Evolutionary conservation across 2,888 invertebrate genomes (phyloP).

Genomic region (Pteria penguin): DNA sequence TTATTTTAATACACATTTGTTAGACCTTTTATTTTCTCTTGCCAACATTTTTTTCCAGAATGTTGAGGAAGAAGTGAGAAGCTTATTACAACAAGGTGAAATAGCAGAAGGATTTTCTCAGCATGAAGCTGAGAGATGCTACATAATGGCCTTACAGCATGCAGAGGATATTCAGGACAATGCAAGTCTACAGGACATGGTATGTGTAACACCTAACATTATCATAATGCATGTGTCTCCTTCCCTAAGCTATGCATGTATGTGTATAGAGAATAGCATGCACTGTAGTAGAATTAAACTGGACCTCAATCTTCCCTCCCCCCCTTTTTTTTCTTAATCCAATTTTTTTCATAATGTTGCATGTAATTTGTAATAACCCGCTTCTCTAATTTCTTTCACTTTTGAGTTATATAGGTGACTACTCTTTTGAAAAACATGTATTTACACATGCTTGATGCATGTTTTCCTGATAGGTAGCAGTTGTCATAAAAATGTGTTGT

Average conservation of each 20-base stretch:
- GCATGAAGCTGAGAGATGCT: constrained; percentile 53
- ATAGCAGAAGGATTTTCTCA: constrained; percentile 56
- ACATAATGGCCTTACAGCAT: constrained; percentile 42
- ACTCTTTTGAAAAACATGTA: too few relatives aligned
- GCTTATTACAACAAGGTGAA: constrained; percentile 45
- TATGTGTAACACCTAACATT: background rate
- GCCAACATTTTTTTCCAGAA: too few relatives aligned
- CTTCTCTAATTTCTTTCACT: too few relatives aligned
- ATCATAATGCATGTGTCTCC: background rate
- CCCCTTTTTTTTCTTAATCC: too few relatives aligned
- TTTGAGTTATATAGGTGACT: too few relatives aligned
- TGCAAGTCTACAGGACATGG: constrained; percentile 2
- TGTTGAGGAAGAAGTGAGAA: constrained; percentile 30
- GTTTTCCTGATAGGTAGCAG: too few relatives aligned
- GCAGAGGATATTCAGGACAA: constrained; percentile 32
- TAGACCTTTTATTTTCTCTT: too few relatives aligned
- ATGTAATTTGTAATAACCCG: too few relatives aligned
- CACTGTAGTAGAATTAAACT: background rate
- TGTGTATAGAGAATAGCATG: background rate
- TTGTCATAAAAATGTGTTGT: too few relatives aligned
- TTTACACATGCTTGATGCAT: too few relatives aligned
- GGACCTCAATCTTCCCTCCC: background rate
- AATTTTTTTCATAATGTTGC: too few relatives aligned
- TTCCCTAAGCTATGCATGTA: background rate
- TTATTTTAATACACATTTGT: too few relatives aligned